A percentile compares a stretch with the other conserved stretches of the same genome.
These are phyloP conservation scores for Megaleporinus macrocephalus DNA, from an alignment of 2,113 vertebrate species.

Conservation along the genomic window DNA sequence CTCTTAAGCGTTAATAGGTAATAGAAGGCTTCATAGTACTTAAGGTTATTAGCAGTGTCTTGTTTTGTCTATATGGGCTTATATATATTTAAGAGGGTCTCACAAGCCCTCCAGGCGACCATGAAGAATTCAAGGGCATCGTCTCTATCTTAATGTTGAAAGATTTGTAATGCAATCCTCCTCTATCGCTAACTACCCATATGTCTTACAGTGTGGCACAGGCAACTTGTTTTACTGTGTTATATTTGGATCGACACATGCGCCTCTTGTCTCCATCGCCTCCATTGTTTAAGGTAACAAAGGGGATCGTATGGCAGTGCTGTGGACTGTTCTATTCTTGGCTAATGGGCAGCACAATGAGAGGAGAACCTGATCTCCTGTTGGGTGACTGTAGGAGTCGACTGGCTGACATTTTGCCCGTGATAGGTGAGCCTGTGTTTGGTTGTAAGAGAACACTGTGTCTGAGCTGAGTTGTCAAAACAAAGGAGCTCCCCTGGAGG, in stretches of 20 bases:
- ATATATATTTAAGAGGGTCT: no score
- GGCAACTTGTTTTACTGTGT: constrained; percentile 58
- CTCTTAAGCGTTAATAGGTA: no score
- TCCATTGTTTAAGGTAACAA: constrained; percentile 76
- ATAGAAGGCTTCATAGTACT: no score
- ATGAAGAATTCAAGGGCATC: constrained; percentile 18
- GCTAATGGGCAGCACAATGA: constrained; percentile 70
- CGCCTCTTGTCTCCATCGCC: constrained; percentile 67
- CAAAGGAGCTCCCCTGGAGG: constrained; percentile 67
- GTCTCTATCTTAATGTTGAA: constrained; percentile 60
- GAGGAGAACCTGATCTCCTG: constrained; percentile 73
- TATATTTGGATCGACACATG: constrained; percentile 61
- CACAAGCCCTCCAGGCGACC: no score
- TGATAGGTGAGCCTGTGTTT: constrained; percentile 71
- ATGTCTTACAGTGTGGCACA: constrained; percentile 55
- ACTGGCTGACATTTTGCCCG: constrained; percentile 66
- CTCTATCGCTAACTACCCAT: constrained; percentile 44
- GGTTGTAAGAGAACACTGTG: constrained; percentile 74
- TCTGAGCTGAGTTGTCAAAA: constrained; percentile 79
- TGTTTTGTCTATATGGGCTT: no score
- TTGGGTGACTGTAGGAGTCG: constrained; percentile 57
- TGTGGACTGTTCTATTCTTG: constrained; percentile 74
- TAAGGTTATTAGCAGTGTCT: no score
- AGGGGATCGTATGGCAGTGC: constrained; percentile 68
- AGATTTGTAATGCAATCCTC: constrained; percentile 45